Base-by-base conservation (phyloP, 1,140 invertebrate species). In the Dendroctonus ponderosae region DNA sequence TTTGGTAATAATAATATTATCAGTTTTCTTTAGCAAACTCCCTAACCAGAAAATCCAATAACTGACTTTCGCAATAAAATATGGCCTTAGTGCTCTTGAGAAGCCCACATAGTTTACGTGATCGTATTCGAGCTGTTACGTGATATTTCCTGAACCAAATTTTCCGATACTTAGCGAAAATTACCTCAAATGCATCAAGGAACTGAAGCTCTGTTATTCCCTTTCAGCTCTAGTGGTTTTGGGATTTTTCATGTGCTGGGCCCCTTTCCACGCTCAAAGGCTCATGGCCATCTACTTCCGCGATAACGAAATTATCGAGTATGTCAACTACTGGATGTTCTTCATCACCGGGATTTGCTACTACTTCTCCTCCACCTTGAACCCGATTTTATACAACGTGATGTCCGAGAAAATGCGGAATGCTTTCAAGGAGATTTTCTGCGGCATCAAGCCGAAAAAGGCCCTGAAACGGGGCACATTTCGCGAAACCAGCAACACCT, bases 221-320 rank as follows among this genome's bases (percentile, higher is more conserved):
- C 70, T 82, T 83, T 39, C 82, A 98, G 96, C 93, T 73, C 93
- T 92, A 2, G 96, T 98, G 5, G 96, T 98, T 5, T 85, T 97
- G 3, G 91, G 91, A n/a, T 98, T 98, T 81, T 98, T 98, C 81
- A 79, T 97, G 2, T 97, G 94, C 80, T 99, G 95, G 94, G 93
- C 93, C 0, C 96, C 96, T 12, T 98, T 98, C 82, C 96, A 98
- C 78, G 86, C 91, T 40, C 97, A 99, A 79, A 82, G 93, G 3
- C 78, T 96, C 53, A 84, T 92, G 71, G 89, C 88, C 72, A 82
- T 91, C 15, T 89, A 92, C 76, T 62, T 67, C 7, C 81, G 83
- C 59, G 77, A 86, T 37, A 81, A 81, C 48, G 78, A 80, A 8
- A 80, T 86, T 75, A 90, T 85, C 78, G 76, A 85, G 39, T 82